Percentiles rank a stretch among this genome's conserved stretches.
Conservation (phyloP, 1,140 invertebrate species). For the Apis dorsata region DNA sequence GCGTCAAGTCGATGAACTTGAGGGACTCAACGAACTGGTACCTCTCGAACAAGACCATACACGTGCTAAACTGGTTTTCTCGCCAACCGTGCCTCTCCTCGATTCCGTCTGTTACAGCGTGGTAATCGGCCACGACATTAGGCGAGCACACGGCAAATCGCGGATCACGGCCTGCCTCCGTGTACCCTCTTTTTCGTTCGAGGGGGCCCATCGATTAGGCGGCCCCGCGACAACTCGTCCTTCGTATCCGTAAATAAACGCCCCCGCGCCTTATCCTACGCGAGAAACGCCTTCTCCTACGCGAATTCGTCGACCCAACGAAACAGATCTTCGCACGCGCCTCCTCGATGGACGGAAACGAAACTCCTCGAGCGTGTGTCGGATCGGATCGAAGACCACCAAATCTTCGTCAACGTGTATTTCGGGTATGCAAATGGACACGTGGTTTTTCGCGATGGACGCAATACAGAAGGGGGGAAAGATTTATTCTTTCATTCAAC, state of each 20-base stretch:
- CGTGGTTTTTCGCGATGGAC: neutral
- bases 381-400: no score
- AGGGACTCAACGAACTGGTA: slow-evolving; percentile 46
- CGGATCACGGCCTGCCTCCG: slow-evolving; percentile 35
- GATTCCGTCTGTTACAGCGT: slow-evolving; percentile 59
- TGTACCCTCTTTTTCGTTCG: slow-evolving; percentile 28
- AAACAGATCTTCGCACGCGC: no score
- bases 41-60: slow-evolving; percentile 46
- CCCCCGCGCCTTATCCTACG: neutral
- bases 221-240: slow-evolving; percentile 44
- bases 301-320: neutral
- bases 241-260: slow-evolving; percentile 55
- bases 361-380: no score
- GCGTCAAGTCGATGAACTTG: slow-evolving; percentile 55
- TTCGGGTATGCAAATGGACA: neutral
- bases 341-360: no score
- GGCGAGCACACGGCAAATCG: slow-evolving; percentile 58
- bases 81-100: slow-evolving; percentile 43
- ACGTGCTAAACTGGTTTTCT: slow-evolving; percentile 61
- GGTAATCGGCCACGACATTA: slow-evolving; percentile 61
- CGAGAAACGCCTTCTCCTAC: neutral
- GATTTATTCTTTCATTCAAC: neutral
- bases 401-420: neutral
- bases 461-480: neutral
- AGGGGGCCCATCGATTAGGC: slow-evolving; percentile 53